Conservation (phyloP, 2,113 vertebrate genomes). For the Machaerirhynchus nigripectus region DNA sequence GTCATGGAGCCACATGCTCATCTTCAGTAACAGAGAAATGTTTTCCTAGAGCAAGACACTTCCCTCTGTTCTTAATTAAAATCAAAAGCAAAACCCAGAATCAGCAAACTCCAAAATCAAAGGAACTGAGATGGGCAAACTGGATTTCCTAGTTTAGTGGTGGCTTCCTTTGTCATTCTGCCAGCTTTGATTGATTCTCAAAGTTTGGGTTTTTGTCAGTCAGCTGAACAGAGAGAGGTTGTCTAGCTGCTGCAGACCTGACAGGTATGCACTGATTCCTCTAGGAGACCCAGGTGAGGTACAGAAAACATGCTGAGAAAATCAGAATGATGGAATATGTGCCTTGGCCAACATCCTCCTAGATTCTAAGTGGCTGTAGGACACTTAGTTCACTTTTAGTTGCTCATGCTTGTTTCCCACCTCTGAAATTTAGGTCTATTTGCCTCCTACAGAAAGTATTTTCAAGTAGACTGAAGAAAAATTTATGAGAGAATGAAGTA, state of each 20-base stretch:
- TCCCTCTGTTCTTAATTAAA: background rate
- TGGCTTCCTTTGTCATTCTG: background rate
- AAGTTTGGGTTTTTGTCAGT: background rate
- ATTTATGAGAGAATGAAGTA: background rate
- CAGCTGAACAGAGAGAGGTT: background rate
- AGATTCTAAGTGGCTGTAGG: background rate
- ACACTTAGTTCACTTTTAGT: background rate
- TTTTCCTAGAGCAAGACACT: background rate
- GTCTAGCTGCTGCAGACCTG: background rate
- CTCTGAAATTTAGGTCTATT: background rate
- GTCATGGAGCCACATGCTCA: background rate
- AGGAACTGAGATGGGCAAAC: background rate
- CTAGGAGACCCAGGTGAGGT: background rate
- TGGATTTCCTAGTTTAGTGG: background rate
- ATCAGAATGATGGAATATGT: background rate
- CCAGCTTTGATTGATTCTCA: background rate
- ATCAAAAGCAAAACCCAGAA: background rate
- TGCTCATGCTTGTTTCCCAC: background rate
- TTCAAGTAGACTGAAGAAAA: background rate
- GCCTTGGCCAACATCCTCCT: background rate
- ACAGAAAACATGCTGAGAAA: background rate
- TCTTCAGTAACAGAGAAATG: background rate
- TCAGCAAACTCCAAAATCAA: background rate
- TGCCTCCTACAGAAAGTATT: background rate
- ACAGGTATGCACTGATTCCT: background rate